Evolutionary conservation across 1,140 invertebrate species (phyloP).

Genomic region (Bombyx mandarina): DNA sequence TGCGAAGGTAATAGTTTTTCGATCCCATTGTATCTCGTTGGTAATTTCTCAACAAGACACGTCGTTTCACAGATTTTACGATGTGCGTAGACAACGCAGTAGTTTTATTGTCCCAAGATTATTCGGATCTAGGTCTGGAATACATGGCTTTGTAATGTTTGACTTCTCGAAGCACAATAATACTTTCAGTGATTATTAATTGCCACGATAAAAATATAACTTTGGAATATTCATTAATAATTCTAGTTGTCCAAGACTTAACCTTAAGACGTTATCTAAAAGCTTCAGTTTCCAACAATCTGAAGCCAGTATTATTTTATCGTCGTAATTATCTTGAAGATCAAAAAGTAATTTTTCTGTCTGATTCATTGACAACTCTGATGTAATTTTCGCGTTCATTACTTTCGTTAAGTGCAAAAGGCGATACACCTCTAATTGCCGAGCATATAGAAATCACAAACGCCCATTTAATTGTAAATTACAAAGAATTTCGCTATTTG

Average conservation of each 20-base stretch:
- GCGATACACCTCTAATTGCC: constrained; percentile 19
- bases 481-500: constrained; percentile 46
- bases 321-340: too few relatives aligned
- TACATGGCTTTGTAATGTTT: background rate
- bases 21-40: constrained; percentile 17
- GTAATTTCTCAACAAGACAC: constrained; percentile 11
- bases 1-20: constrained; percentile 26
- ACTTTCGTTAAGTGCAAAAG: constrained; percentile 20
- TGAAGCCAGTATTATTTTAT: too few relatives aligned
- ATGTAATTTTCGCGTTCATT: constrained; percentile 17
- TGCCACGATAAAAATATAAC: too few relatives aligned
- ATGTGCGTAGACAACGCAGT: background rate
- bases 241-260: too few relatives aligned
- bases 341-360: constrained; percentile 16
- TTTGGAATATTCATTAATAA: too few relatives aligned
- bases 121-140: background rate
- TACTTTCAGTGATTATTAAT: background rate
- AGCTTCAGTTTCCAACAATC: too few relatives aligned
- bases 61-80: constrained; percentile 12
- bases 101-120: background rate
- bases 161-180: background rate
- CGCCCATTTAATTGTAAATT: constrained; percentile 19
- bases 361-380: constrained; percentile 17
- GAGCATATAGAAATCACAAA: constrained; percentile 23
- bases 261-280: too few relatives aligned